Percentiles rank a stretch among this genome's conserved stretches.
Conservation (phyloP, 2,888 invertebrate genomes). For the Auanema sp. region DNA sequence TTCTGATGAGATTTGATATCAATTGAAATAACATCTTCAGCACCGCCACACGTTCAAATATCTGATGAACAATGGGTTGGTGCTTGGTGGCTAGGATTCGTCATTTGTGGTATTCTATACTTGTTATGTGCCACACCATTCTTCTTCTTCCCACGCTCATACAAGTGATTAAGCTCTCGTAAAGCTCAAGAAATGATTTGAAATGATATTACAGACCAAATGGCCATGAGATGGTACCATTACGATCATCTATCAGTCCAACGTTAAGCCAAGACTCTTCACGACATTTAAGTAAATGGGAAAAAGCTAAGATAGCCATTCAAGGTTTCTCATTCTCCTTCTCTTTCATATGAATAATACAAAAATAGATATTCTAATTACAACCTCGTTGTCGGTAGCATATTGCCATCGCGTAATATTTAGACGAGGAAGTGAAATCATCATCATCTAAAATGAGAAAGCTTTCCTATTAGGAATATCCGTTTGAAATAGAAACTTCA, state of each 20-base stretch:
- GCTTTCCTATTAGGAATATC: no score
- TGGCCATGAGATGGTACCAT: no score
- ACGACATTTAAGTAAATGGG: no score
- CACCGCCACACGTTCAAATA: conserved; percentile 70
- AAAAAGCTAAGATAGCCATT: no score
- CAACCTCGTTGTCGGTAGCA: neutral
- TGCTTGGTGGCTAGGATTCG: conserved; percentile 77
- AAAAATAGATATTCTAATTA: no score
- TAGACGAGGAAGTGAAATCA: conserved; percentile 17
- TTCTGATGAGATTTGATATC: no score
- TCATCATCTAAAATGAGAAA: neutral
- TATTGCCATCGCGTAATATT: neutral
- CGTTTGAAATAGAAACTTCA: no score
- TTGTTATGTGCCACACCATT: conserved; percentile 72
- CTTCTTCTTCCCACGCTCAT: conserved; percentile 72
- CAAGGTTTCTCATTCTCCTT: no score
- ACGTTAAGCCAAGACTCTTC: no score
- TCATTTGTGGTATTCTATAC: conserved; percentile 70
- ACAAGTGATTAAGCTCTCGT: conserved; percentile 22
- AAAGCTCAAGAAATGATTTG: neutral
- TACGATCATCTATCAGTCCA: no score
- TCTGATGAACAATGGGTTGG: conserved; percentile 77
- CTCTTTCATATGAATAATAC: no score
- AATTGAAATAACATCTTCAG: conserved; percentile 21
- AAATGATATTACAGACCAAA: neutral